Base-by-base conservation (phyloP, 2,797 vertebrate species). In the Tamandua tetradactyla region DNA sequence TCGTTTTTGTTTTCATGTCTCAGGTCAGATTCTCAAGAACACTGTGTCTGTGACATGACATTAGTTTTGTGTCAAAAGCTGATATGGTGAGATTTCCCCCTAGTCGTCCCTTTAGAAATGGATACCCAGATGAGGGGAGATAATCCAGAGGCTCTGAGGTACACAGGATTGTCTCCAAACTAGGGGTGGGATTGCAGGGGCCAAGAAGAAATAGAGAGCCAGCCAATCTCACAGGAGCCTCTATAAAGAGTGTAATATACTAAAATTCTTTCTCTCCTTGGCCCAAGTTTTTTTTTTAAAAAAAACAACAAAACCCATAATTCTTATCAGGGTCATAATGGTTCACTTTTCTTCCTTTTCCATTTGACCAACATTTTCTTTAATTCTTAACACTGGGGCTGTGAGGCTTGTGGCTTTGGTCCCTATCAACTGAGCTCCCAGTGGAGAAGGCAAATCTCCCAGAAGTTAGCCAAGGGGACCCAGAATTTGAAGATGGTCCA, bases 381-480 rank as follows among this genome's bases (percentile, higher is more conserved):
- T 89, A 37, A 37, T 94, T 93, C 74, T 92, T 71, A 75, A n/a
- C 10, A 30, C 1, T 62, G 37, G 68, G 30, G 17, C 25, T 6
- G 3, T 6, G 75, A 95, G 12, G 15, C 11, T 75, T 44, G 32
- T 90, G 22, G 23, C 59, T 89, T 96, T 52, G 15, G 8, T 23
- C 49, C n/a, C 74, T 95, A 71, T n/a, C n/a, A n/a, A n/a, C n/a
- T 44, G 62, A 93, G 69, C 37, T 94, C 32, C 72, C 25, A 25
- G 40, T 13, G 52, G 40, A 62, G 64, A 94, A 95, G 55, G 15
- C 69, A 71, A 37, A 18, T 68, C 22, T 76, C 37, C 68, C 62
- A 89, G 55, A 90, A 87, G 44, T 79, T 42, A 84, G n/a, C n/a
- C n/a, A n/a, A n/a, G n/a, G n/a, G n/a, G n/a, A n/a, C n/a, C 78